A percentile compares a stretch with the other conserved stretches of the same genome.
Conservation (phyloP, 2,888 invertebrate species). For the Hedychridium roseum region DNA sequence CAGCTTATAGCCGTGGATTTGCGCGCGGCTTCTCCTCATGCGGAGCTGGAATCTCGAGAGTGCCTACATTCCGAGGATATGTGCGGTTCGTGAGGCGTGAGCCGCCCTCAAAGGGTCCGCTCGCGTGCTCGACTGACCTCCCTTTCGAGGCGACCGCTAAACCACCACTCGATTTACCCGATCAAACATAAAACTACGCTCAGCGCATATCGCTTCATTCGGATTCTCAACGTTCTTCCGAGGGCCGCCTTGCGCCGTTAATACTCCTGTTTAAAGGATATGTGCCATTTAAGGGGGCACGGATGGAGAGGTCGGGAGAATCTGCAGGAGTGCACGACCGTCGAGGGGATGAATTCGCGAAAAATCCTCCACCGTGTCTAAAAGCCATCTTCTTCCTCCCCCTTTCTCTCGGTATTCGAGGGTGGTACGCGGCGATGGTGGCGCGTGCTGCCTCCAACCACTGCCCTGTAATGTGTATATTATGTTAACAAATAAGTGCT, state of each 20-base stretch:
- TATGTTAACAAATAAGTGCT: slow-evolving; percentile 62
- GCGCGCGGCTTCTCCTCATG: slow-evolving; percentile 37
- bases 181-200: too few species aligned
- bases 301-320: slow-evolving; percentile 3
- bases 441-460: slow-evolving; percentile 39
- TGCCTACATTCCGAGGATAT: slow-evolving; percentile 39
- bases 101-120: slow-evolving; percentile 23
- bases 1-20: too few species aligned
- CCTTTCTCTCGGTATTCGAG: slow-evolving; percentile 2
- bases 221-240: too few species aligned
- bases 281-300: slow-evolving; percentile 36
- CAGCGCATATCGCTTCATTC: too few species aligned
- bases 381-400: slow-evolving; percentile 29
- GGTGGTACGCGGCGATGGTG: slow-evolving; percentile 13
- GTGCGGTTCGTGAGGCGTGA: slow-evolving; percentile 3
- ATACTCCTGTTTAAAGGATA: slow-evolving; percentile 31
- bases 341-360: slow-evolving; percentile 26
- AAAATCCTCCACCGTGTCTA: slow-evolving; percentile 55
- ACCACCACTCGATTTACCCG: too few species aligned
- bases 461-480: slow-evolving; percentile 56
- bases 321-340: too few species aligned
- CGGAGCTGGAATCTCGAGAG: slow-evolving; percentile 39
- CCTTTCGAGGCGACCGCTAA: slow-evolving; percentile 16
- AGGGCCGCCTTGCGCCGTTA: slow-evolving; percentile 15
- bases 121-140: slow-evolving; percentile 23